Evolutionary conservation across 2,113 vertebrate species (phyloP).

Genomic region (Zootoca vivipara): DNA sequence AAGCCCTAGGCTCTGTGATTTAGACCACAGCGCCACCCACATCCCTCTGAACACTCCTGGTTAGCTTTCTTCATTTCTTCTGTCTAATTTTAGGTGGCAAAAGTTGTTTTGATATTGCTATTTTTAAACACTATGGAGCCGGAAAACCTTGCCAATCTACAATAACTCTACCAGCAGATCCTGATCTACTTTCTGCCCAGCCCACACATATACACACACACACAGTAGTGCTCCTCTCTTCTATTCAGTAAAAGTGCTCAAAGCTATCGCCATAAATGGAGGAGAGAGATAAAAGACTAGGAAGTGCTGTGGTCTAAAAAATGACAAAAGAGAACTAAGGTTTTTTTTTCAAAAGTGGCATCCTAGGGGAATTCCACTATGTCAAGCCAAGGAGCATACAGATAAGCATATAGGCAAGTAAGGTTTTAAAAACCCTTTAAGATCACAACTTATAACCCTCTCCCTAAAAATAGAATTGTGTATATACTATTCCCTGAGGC

Average conservation of each 20-base stretch:
- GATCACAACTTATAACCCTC: neutral
- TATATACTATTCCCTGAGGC: neutral
- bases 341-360: neutral
- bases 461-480: neutral
- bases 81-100: no score
- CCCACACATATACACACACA: neutral
- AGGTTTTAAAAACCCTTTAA: neutral
- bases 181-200: no score
- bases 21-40: no score
- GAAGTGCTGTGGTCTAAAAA: neutral
- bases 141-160: no score
- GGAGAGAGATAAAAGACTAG: neutral
- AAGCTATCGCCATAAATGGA: neutral
- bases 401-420: constrained; percentile 2
- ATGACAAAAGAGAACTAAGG: neutral
- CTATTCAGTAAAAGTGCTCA: neutral
- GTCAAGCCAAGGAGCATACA: neutral
- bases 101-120: no score
- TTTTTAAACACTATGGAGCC: no score
- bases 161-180: no score
- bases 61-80: no score
- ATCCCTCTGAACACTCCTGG: no score
- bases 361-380: neutral
- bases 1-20: no score
- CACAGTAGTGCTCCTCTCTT: neutral